phyloP scores from a whole-genome alignment of 2,888 invertebrate genomes.

The Quadriops clusia region DNA sequence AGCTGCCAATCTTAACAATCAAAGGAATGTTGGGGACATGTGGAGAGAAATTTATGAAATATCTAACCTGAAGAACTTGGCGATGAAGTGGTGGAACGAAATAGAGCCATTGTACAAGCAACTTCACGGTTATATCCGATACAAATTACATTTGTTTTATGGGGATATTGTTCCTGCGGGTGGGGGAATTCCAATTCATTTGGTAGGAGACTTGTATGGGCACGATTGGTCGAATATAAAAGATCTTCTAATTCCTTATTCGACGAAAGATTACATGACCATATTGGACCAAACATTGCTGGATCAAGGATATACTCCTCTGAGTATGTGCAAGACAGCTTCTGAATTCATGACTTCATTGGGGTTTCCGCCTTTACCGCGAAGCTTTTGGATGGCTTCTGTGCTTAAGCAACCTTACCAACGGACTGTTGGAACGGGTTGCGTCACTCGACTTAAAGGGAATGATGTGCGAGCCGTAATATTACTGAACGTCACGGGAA shows the following conservation, averaged over 20 bases:
- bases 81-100: conserved; percentile 59
- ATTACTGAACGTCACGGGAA: no score
- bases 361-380: no score
- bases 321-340: no score
- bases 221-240: conserved; percentile 64
- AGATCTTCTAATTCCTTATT: conserved; percentile 59
- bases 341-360: no score
- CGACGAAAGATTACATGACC: no score
- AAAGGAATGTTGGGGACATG: conserved; percentile 53
- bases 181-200: conserved; percentile 68
- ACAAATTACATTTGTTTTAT: conserved; percentile 57
- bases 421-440: no score
- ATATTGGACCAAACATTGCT: no score
- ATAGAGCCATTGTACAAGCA: conserved; percentile 72
- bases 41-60: conserved; percentile 66
- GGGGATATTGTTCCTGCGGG: conserved; percentile 54
- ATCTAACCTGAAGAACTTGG: conserved; percentile 52
- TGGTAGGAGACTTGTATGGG: conserved; percentile 76
- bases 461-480: no score
- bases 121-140: conserved; percentile 71
- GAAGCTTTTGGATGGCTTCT: no score
- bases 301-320: no score
- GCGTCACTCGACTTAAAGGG: no score
- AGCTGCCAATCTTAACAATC: conserved; percentile 60
- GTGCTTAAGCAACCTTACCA: no score